These are phyloP conservation scores for Tuta absoluta DNA, from an alignment of 2,888 invertebrate genomes.

Conservation along the genomic window DNA sequence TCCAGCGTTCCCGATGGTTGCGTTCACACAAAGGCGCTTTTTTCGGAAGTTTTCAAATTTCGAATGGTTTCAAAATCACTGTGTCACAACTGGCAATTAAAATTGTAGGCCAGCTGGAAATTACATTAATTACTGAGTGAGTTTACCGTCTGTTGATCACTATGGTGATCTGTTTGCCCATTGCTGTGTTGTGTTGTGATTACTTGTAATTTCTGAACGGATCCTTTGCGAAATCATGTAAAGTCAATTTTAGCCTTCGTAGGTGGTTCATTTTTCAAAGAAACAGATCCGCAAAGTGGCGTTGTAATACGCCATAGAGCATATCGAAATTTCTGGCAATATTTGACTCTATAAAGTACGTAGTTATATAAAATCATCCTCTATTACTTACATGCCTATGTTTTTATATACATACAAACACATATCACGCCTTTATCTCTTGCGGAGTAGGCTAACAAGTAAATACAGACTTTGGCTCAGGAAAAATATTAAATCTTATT, in stretches of 20 bases:
- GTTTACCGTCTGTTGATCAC: slow-evolving; percentile 53
- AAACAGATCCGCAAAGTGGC: no score
- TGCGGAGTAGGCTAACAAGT: no score
- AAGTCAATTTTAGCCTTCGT: background rate
- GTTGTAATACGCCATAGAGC: no score
- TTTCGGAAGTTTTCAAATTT: slow-evolving; percentile 64
- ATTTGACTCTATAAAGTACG: no score
- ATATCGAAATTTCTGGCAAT: no score
- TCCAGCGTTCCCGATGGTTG: slow-evolving; percentile 59
- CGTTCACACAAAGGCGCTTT: slow-evolving; percentile 70
- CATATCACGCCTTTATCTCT: no score
- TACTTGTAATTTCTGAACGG: slow-evolving; percentile 46
- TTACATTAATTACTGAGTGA: slow-evolving; percentile 76
- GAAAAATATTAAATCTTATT: no score
- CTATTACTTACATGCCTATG: no score
- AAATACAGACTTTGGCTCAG: no score
- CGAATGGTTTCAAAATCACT: slow-evolving; percentile 57
- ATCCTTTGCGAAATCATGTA: slow-evolving; percentile 30
- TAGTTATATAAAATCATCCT: no score
- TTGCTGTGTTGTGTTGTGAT: slow-evolving; percentile 55
- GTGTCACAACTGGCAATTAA: slow-evolving; percentile 79
- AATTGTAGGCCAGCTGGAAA: slow-evolving; percentile 78
- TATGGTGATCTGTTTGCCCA: slow-evolving; percentile 68
- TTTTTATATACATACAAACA: no score
- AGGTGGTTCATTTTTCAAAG: no score